Evolutionary conservation across 2,113 vertebrate genomes (phyloP).

Genomic region (Sisor rabdophorus): DNA sequence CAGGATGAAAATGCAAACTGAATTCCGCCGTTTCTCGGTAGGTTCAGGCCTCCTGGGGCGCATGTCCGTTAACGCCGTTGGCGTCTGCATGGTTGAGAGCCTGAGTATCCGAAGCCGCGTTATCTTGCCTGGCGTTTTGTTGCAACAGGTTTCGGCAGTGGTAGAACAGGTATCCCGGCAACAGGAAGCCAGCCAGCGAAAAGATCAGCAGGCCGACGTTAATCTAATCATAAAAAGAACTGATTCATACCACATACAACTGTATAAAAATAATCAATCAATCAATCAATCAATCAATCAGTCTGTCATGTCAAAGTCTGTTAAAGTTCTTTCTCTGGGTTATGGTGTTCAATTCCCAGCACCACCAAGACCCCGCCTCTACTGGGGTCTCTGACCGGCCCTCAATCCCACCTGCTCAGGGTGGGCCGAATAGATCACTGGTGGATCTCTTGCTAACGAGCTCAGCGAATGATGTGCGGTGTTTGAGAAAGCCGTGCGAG

Average conservation of each 20-base stretch:
- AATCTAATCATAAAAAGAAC: constrained; percentile 56
- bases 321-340: too few species aligned
- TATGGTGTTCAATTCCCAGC: too few species aligned
- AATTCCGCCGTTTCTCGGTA: not conserved
- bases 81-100: constrained; percentile 51
- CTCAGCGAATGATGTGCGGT: too few species aligned
- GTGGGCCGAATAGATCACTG: too few species aligned
- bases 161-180: constrained; percentile 78
- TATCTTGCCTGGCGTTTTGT: constrained; percentile 52
- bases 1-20: not conserved
- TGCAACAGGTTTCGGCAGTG: constrained; percentile 63
- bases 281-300: too few species aligned
- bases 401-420: too few species aligned
- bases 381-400: too few species aligned
- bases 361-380: too few species aligned
- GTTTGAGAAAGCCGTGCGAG: too few species aligned
- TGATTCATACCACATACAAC: not conserved
- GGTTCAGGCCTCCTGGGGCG: constrained; percentile 55
- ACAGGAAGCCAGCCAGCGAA: constrained; percentile 75
- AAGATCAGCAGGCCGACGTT: constrained; percentile 72
- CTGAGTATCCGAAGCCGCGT: constrained; percentile 43
- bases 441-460: too few species aligned
- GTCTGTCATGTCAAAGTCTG: too few species aligned
- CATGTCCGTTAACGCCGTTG: constrained; percentile 61
- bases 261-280: too few species aligned